Conservation (phyloP, 2,888 invertebrate species). For the Epinotia brunnichana region DNA sequence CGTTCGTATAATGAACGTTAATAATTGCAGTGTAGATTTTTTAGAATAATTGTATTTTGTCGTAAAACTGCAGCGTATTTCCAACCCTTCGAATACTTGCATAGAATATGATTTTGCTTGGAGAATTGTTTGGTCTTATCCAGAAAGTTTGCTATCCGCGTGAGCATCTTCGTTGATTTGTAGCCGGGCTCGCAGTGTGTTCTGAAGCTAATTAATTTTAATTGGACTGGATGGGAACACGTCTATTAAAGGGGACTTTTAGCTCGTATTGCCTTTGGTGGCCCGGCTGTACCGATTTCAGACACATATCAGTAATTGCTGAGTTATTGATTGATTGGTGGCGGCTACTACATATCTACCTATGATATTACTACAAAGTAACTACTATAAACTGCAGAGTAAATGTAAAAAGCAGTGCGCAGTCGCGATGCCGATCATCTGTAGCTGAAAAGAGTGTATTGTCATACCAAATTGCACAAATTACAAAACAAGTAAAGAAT, state of each 20-base stretch:
- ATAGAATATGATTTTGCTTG: not conserved
- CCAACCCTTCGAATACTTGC: not conserved
- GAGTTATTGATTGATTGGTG: conserved; percentile 11
- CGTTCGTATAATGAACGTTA: conserved; percentile 24
- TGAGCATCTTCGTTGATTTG: conserved; percentile 78
- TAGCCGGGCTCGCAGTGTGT: conserved; percentile 74
- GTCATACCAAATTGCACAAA: too few relatives aligned
- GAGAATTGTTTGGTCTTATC: conserved; percentile 58
- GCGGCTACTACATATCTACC: not conserved
- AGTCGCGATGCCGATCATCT: not conserved
- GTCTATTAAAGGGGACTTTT: conserved; percentile 53
- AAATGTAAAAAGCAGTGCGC: not conserved
- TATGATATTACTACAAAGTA: not conserved
- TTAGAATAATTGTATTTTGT: conserved; percentile 19
- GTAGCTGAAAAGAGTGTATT: too few relatives aligned
- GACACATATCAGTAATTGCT: conserved; percentile 19
- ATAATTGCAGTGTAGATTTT: conserved; percentile 32
- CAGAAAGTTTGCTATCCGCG: conserved; percentile 65
- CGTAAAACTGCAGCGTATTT: not conserved
- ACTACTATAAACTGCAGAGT: not conserved
- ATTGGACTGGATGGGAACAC: conserved; percentile 66
- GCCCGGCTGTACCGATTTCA: conserved; percentile 11
- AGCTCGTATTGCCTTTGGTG: conserved; percentile 30
- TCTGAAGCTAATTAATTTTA: conserved; percentile 81
- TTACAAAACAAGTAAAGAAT: too few relatives aligned